Conservation (phyloP, 2,113 vertebrate species). For the Gavia stellata region DNA sequence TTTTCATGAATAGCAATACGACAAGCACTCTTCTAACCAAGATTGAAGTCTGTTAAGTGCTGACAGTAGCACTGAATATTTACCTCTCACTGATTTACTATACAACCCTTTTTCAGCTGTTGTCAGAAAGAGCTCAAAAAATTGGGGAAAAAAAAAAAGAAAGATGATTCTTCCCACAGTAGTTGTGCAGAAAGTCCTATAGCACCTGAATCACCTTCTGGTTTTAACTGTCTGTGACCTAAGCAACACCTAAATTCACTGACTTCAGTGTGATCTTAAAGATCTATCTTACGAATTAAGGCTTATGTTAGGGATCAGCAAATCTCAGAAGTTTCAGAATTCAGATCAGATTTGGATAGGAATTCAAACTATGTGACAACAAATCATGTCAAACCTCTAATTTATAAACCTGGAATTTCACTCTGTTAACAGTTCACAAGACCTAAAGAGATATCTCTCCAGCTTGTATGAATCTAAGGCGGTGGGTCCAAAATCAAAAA, state of each 20-base stretch:
- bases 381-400: background rate
- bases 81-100: background rate
- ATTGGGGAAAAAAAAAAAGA: rapidly evolving
- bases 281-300: background rate
- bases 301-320: background rate
- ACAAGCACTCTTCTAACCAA: background rate
- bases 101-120: background rate
- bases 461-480: background rate
- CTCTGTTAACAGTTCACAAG: background rate
- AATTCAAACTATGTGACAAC: background rate
- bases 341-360: background rate
- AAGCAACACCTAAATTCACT: background rate
- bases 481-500: background rate
- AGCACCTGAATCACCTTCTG: background rate
- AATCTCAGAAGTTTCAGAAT: background rate
- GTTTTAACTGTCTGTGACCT: background rate
- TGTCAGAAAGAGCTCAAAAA: background rate
- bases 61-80: background rate
- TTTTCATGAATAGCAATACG: background rate
- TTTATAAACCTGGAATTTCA: background rate
- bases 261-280: background rate
- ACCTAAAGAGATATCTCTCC: background rate
- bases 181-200: background rate
- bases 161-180: background rate
- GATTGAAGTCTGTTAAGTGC: background rate